Evolutionary conservation across 2,797 vertebrate genomes (phyloP).

Genomic region (Columba guinea): DNA sequence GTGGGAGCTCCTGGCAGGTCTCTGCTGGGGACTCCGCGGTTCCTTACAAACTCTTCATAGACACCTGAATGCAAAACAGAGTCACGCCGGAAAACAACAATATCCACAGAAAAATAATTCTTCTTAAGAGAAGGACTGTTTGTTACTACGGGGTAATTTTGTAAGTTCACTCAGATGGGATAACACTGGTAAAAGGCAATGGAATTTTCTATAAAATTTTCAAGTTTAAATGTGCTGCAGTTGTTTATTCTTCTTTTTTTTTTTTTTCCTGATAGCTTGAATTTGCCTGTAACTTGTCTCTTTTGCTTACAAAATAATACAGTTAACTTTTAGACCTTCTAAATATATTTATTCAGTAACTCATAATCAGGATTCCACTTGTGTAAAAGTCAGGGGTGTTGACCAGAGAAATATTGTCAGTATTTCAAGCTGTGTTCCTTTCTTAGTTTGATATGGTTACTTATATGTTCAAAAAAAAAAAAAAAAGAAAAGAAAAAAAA

Average conservation of each 20-base stretch:
- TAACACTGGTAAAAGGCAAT: slow-evolving; percentile 45
- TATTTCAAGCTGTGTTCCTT: slow-evolving; percentile 79
- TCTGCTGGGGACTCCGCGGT: neutral
- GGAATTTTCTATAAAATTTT: slow-evolving; percentile 71
- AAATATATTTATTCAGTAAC: slow-evolving; percentile 72
- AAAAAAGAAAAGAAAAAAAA: slow-evolving; percentile 35
- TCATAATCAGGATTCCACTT: slow-evolving; percentile 76
- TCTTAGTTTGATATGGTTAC: slow-evolving; percentile 78
- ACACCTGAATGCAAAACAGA: neutral
- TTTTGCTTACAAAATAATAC: slow-evolving; percentile 70
- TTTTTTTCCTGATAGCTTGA: slow-evolving; percentile 61
- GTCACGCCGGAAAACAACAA: slow-evolving; percentile 8
- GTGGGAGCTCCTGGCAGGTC: neutral
- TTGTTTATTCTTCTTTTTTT: slow-evolving; percentile 29
- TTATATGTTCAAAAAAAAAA: slow-evolving; percentile 71
- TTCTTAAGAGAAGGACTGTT: slow-evolving; percentile 69
- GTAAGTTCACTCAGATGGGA: slow-evolving; percentile 58
- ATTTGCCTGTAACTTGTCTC: slow-evolving; percentile 70
- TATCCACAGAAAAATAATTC: slow-evolving; percentile 43
- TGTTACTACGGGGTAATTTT: slow-evolving; percentile 70
- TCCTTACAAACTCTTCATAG: neutral
- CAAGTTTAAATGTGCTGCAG: slow-evolving; percentile 61
- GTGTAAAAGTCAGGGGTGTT: slow-evolving; percentile 75
- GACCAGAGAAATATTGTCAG: slow-evolving; percentile 76
- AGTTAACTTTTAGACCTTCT: slow-evolving; percentile 71